Percentiles rank a stretch among this genome's conserved stretches.
These are phyloP conservation scores for Chrysina gloriosa DNA, from an alignment of 2,888 invertebrate genomes.

Conservation along the genomic window DNA sequence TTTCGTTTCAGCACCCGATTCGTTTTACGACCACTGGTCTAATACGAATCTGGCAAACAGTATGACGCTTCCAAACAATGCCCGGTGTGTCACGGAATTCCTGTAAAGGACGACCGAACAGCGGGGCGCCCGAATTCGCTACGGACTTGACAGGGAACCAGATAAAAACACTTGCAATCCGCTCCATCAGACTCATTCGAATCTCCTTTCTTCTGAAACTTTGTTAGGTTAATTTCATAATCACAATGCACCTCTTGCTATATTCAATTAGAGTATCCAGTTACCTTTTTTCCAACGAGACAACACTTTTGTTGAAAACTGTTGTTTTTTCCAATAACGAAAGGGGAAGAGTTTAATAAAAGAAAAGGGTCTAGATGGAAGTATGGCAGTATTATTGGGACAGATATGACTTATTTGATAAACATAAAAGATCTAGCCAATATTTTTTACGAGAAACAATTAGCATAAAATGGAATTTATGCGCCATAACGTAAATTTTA, in stretches of 20 bases:
- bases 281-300: constrained; percentile 18
- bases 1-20: constrained; percentile 11
- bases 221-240: constrained; percentile 31
- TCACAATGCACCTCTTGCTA: background rate
- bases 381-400: too few relatives aligned
- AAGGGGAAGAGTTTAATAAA: too few relatives aligned
- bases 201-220: background rate
- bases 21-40: constrained; percentile 42
- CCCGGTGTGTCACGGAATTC: constrained; percentile 48
- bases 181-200: background rate
- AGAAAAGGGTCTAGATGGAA: too few relatives aligned
- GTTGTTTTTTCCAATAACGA: background rate
- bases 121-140: constrained; percentile 48
- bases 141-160: constrained; percentile 37
- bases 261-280: constrained; percentile 21
- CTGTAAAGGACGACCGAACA: constrained; percentile 48
- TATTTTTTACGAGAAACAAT: too few relatives aligned
- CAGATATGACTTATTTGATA: too few relatives aligned
- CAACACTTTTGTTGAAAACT: too few relatives aligned
- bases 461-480: too few relatives aligned
- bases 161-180: constrained; percentile 28
- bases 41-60: constrained; percentile 40
- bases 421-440: too few relatives aligned
- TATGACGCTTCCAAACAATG: constrained; percentile 49
- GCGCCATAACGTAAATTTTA: too few relatives aligned